These are phyloP conservation scores for Crotalus horridus DNA, from an alignment of 2,113 vertebrate genomes.

Conservation along the genomic window DNA sequence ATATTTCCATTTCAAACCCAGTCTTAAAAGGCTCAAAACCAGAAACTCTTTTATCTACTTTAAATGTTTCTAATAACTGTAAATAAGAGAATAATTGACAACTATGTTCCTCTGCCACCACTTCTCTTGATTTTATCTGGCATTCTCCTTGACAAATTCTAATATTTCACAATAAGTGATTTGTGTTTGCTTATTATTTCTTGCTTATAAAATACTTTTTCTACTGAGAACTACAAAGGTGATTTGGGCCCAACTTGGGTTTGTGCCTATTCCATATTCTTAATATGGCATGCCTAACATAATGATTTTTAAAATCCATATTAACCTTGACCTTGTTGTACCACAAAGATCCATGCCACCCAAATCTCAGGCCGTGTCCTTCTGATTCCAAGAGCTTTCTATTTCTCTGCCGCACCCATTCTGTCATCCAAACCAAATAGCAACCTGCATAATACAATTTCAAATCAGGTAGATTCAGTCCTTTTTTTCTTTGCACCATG, in stretches of 20 bases:
- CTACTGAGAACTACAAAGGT: not conserved
- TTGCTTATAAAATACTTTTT: not conserved
- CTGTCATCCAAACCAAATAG: not conserved
- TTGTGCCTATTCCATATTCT: not conserved
- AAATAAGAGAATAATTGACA: not conserved
- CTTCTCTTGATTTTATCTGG: not conserved
- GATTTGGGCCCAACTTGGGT: not conserved
- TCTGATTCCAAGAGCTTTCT: not conserved
- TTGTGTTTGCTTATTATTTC: not conserved
- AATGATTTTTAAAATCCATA: not conserved
- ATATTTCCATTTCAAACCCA: not conserved
- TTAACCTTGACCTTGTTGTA: not conserved
- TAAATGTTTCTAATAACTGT: not conserved
- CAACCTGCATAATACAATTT: not conserved
- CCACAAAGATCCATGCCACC: not conserved
- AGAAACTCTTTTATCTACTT: not conserved
- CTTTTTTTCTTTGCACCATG: not conserved
- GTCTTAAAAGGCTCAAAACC: not conserved
- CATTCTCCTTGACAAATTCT: not conserved
- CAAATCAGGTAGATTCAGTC: not conserved
- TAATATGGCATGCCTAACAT: not conserved
- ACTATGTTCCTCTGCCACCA: not conserved
- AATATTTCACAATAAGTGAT: not conserved
- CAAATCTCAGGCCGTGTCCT: not conserved
- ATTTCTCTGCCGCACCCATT: not conserved